Base-by-base conservation (phyloP, 2,888 invertebrate genomes). In the Acronicta psi region DNA sequence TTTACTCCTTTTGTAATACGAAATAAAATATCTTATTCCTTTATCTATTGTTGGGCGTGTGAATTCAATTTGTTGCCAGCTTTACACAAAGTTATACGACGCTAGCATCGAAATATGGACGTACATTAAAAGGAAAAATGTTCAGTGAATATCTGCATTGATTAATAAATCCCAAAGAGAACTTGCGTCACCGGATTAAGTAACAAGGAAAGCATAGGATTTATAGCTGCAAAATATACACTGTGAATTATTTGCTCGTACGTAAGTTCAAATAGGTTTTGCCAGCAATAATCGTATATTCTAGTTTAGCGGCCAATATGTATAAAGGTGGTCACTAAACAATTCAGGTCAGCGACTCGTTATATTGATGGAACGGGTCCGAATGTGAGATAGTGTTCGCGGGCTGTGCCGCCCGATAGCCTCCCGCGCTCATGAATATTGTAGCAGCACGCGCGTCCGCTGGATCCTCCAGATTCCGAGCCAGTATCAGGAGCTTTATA, bases 401-500 rank as follows among this genome's bases (percentile, higher is more conserved):
- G 81, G 79, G 73, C 75, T 46, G 52, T 59, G 54, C 71, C 67
- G 74, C 72, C 75, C 67, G 75, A 72, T 77, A 78, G 74, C 81
- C 77, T 73, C 72, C 79, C 78, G 75, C 73, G 67, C 85, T 90
- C 89, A 90, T 90, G 89, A 90, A 90, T 90, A 89, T 89, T 90
- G 86, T 81, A 89, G 78, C 75, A 86, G 83, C 85, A 82, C 84
- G 83, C 83, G 74, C 83, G 68, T 80, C 81, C 82, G 76, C 75
- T 77, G 82, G 79, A 85, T 83, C 82, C 83, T 85, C 80, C 84
- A 87, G 88, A 88, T 87, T 88, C 87, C 83, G 73, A 74, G 76
- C 80, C 75, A 80, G 80, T 83, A 82, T 79, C 81, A 81, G 75
- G 67, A 75, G 79, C 83, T 82, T 81, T 81, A 83, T 69, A 65